Evolutionary conservation across 2,113 vertebrate species (phyloP), one percentile per base, ranked within the genome.

Genomic region (Archilochus colubris): DNA sequence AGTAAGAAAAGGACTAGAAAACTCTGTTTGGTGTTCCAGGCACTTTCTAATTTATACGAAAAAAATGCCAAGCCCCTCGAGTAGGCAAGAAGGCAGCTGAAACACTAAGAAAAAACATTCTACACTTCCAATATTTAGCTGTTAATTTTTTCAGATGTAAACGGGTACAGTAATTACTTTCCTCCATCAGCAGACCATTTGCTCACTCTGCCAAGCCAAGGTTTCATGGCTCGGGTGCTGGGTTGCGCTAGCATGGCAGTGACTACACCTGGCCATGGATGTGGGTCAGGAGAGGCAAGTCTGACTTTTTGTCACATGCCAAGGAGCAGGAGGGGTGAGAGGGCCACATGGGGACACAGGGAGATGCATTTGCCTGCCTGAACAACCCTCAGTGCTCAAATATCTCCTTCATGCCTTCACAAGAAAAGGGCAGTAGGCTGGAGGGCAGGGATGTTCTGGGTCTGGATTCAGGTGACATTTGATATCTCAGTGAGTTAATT

Each of bases 201-300:
- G 57, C 13, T 21, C 5, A 3, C 20, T 75, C 46, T 59, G 66
- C 51, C 54, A 69, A 82, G 54, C 2, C 0, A 0, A 69, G 12
- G 21, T 81, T 78, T 59, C 18, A 5, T 6, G 5, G 25, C 28
- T 50, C 11, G 0, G 3, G 55, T n/a, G 40, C 27, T 21, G 33
- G 55, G 38, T 13, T 30, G 57, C 27, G 11, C 7, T 7, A 33
- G 17, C 24, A 38, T 8, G 40, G 55, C 24, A 31, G 6, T 11
- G 33, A n/a, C 44, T 33, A 21, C n/a, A 20, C 6, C 27, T 53
- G 63, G 31, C 30, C 25, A 5, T 3, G 21, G 50, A 46, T 28
- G 12, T 28, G 23, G 20, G 14, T 0, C 0, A 23, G 33, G 43
- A 74, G 61, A 44, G 14, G 6, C 3, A 23, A 50, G 3, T n/a